Conservation (phyloP, 2,888 invertebrate species). For the Acanthosepion lycidas region DNA sequence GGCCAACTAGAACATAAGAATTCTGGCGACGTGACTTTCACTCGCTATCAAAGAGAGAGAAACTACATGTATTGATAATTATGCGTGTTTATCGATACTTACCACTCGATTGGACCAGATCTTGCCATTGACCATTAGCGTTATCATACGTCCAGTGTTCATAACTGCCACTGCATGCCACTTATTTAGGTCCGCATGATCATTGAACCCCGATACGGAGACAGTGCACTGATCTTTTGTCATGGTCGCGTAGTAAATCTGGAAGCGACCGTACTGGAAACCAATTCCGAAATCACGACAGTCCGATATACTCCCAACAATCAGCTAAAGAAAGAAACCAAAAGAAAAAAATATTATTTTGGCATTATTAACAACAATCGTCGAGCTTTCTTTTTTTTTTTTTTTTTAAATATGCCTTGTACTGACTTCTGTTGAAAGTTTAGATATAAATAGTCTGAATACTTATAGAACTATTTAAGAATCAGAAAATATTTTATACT, state of each 20-base stretch:
- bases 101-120: not conserved
- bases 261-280: slow-evolving; percentile 55
- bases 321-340: slow-evolving; percentile 53
- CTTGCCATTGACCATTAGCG: slow-evolving; percentile 56
- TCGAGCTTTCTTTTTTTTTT: too few relatives aligned
- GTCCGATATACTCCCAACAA: slow-evolving; percentile 58
- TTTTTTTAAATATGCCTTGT: too few relatives aligned
- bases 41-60: too few relatives aligned
- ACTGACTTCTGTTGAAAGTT: too few relatives aligned
- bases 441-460: too few relatives aligned
- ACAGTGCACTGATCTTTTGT: slow-evolving; percentile 54
- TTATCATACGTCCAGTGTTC: slow-evolving; percentile 58
- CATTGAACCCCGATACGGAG: slow-evolving; percentile 56
- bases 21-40: too few relatives aligned
- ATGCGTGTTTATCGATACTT: not conserved
- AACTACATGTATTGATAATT: too few relatives aligned
- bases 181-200: slow-evolving; percentile 51
- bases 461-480: too few relatives aligned
- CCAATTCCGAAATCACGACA: slow-evolving; percentile 64
- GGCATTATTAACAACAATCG: too few relatives aligned
- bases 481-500: too few relatives aligned
- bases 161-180: slow-evolving; percentile 64
- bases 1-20: too few relatives aligned
- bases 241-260: slow-evolving; percentile 57
- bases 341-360: not conserved